Base-by-base conservation (phyloP, 2,113 vertebrate genomes). In the Cepphus grylle region DNA sequence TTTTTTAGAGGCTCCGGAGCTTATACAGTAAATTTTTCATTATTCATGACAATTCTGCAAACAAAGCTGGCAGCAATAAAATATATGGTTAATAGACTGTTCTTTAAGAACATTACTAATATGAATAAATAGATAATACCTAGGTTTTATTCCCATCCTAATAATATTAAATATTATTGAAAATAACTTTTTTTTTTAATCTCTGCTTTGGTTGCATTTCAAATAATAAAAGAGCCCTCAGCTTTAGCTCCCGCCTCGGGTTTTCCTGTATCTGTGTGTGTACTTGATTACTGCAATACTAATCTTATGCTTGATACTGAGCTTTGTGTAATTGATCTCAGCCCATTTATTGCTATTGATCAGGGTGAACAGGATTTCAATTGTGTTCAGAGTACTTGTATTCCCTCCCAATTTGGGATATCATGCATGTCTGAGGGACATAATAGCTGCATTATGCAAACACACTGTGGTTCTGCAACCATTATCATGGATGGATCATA, bases 61-160 rank as follows among this genome's bases (percentile, higher is more conserved):
- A 95, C 79, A 95, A 88, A 97, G 66, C 55, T 93, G 95, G 83
- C 5, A 22, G 76, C 72, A 95, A 53, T 90, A 62, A 96, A 94
- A 67, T 90, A 50, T 20, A 40, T 93, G 90, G 80, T 94, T 93
- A 94, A 92, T 94, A 93, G 79, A 55, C 50, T 80, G 32, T 58
- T 90, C 55, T 66, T 90, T 82, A 69, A 62, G 79, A 83, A 86
- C 71, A 77, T 95, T 76, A 88, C n/a, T n/a, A 59, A 40, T 55
- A 62, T 0, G 9, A 94, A 88, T 71, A 85, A 93, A 87, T 76
- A 96, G 71, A 40, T 81, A 91, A 81, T 36, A 40, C 3, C 22
- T 63, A 88, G 71, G 9, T 81, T 56, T 59, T 40, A 49, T 74
- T 95, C 47, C 50, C 34, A 77, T 72, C 53, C 94, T 49, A 58